phyloP scores from a whole-genome alignment of 2,888 invertebrate genomes.

The Anarsia innoxiella region DNA sequence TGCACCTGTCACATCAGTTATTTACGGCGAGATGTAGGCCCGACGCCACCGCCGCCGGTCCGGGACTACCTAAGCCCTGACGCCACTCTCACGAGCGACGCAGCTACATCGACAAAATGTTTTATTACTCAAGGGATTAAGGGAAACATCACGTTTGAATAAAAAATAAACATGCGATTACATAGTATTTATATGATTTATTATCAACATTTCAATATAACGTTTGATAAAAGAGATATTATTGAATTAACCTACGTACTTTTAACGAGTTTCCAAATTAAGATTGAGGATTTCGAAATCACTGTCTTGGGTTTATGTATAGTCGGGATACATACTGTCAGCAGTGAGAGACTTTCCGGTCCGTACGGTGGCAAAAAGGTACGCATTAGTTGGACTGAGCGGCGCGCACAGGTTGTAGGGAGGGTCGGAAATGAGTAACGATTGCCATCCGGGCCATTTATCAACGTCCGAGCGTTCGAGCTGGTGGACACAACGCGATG shows the following conservation, averaged over 20 bases:
- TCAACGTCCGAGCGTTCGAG: conserved; percentile 57
- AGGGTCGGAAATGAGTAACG: conserved; percentile 65
- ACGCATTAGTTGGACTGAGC: conserved; percentile 35
- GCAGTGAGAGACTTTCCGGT: conserved; percentile 32
- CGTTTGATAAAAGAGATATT: too few species aligned
- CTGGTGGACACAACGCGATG: conserved; percentile 42
- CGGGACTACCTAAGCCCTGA: too few species aligned
- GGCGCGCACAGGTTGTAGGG: conserved; percentile 38
- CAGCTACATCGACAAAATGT: neutral
- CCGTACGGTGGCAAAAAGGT: conserved; percentile 42
- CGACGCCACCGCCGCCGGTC: neutral
- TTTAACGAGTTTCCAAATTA: too few species aligned
- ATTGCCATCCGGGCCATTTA: conserved; percentile 60
- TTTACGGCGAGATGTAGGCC: conserved; percentile 18
- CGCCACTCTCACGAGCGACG: too few species aligned
- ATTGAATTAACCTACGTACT: too few species aligned
- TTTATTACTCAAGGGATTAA: neutral
- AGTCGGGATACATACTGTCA: conserved; percentile 32
- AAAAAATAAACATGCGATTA: conserved; percentile 14
- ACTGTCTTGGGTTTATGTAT: conserved; percentile 18
- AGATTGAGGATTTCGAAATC: conserved; percentile 23
- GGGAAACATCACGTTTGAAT: conserved; percentile 8
- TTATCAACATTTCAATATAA: too few species aligned
- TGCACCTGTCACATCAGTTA: conserved; percentile 29
- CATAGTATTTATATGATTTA: too few species aligned